Percentiles rank a stretch among this genome's conserved stretches.
These are phyloP conservation scores for Coenobita brevimanus DNA, from an alignment of 1,140 invertebrate genomes.

Conservation along the genomic window DNA sequence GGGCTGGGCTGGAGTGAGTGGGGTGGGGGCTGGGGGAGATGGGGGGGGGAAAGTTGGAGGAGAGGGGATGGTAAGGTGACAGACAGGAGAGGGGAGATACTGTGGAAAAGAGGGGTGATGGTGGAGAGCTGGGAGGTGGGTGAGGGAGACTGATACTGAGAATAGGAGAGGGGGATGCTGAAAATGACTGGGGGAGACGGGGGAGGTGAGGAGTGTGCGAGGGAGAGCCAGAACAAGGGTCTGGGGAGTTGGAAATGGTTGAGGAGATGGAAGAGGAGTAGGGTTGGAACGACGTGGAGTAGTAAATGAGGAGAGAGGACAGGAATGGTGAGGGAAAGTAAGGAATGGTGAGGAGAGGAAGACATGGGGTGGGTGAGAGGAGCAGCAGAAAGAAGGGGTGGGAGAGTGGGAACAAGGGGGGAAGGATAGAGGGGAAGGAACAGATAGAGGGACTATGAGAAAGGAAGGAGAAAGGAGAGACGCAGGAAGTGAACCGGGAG, in stretches of 20 bases:
- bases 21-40: neutral
- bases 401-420: neutral
- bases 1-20: neutral
- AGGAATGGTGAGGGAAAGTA: neutral
- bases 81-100: neutral
- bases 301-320: no score
- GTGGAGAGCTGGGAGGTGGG: neutral
- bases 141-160: neutral
- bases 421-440: neutral
- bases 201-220: constrained; percentile 25
- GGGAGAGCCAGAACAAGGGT: neutral
- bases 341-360: neutral
- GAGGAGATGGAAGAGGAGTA: constrained; percentile 2
- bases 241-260: neutral
- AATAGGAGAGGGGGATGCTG: no score
- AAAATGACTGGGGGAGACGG: neutral
- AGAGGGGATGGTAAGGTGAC: no score
- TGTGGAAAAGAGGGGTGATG: neutral
- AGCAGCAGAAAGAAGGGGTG: neutral
- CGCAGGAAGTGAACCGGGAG: neutral
- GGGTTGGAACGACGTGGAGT: constrained; percentile 8
- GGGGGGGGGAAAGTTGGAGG: neutral
- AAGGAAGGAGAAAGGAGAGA: neutral
- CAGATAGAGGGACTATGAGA: neutral
- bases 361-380: neutral